Evolutionary conservation across 2,113 vertebrate species (phyloP), one percentile per base, ranked within the genome.

Genomic region (Ammodytes marinus): DNA sequence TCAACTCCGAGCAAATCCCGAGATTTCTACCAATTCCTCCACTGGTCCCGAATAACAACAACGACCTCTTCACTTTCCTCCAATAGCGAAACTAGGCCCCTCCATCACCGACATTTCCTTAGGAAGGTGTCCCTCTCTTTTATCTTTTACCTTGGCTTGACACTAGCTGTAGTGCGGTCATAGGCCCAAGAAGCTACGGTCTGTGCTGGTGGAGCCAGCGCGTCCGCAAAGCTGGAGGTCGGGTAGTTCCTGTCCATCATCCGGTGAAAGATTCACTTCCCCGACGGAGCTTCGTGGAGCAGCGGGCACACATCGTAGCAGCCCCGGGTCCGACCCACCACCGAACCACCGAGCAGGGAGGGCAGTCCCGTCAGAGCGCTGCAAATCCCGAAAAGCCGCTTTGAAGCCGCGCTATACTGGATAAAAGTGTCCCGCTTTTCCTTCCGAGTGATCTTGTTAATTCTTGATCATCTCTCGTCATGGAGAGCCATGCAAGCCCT

Each of bases 191-290:
- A 94, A 90, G 91, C 96, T 83, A 94, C 95, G 95, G 91, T 91
- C 86, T 96, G 95, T 90, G 95, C 90, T 91, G 95, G 94, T 68
- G 95, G 86, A 88, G 94, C 94, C 92, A 96, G 95, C 94, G 96
- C 93, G 90, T 97, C 97, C 80, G 95, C 92, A 85, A 97, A 97
- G 96, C 95, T 95, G 84, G 96, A 95, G 93, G 95, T 94, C 95
- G 96, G 94, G 95, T 97, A 98, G 94, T 95, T 97, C 94, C 96
- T 96, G 94, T 98, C 97, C 97, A 98, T 98, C 95, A 96, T 95
- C 95, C 95, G 95, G 95, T 94, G 85, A 91, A 85, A 87, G 92
- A 86, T 86, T 91, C 93, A 71, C 91, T 93, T 95, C 91, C 90
- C 90, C 83, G 79, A 79, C 75, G 83, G 91, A 93, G 93, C 92